These are phyloP conservation scores for Oncorhynchus gorbuscha DNA, from an alignment of 2,113 vertebrate genomes.

Conservation along the genomic window DNA sequence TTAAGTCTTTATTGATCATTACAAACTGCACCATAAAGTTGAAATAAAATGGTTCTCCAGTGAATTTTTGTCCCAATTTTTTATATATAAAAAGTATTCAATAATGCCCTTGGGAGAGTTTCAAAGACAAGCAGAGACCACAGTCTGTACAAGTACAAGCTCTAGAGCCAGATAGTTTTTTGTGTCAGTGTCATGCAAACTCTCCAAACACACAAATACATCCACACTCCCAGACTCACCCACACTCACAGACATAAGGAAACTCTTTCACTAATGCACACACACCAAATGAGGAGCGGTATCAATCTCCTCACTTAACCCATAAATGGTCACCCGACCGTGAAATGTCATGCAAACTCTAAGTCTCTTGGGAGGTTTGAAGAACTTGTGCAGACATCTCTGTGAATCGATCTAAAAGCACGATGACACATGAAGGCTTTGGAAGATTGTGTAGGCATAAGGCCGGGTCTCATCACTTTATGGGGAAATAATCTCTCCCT, in stretches of 20 bases:
- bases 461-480: too few species aligned
- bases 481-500: too few species aligned
- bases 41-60: conserved; percentile 31
- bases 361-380: not conserved
- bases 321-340: not conserved
- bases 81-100: not conserved
- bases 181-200: not conserved
- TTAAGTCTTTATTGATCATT: conserved; percentile 60
- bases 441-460: too few species aligned
- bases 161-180: not conserved
- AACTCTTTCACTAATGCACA: not conserved
- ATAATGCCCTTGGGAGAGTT: not conserved
- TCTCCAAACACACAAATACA: not conserved
- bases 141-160: not conserved
- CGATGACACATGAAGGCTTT: not conserved
- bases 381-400: not conserved
- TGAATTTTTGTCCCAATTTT: not conserved
- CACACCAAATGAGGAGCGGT: not conserved
- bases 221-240: not conserved
- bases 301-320: not conserved
- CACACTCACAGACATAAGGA: not conserved
- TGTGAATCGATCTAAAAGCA: not conserved
- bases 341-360: not conserved
- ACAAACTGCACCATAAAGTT: conserved; percentile 59
- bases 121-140: not conserved